phyloP scores from a whole-genome alignment of 64 coral and sea anemone genomes.

The Platygyra sinensis region DNA sequence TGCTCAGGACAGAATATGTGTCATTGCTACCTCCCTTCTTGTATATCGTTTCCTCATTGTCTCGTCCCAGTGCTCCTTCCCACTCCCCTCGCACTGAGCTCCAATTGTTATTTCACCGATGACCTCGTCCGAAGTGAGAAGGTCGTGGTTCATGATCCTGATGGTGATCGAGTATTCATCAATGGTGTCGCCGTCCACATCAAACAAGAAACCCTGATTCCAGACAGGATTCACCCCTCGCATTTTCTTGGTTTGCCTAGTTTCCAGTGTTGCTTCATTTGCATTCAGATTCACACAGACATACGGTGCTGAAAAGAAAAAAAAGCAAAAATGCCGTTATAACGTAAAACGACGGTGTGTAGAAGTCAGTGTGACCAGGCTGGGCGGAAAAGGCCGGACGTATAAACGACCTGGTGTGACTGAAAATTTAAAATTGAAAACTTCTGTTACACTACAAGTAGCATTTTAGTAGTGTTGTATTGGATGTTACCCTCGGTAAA shows the following conservation, averaged over 20 bases:
- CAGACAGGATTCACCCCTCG: slow-evolving; percentile 60
- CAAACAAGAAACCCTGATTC: slow-evolving; percentile 89
- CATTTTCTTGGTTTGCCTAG: slow-evolving; percentile 74
- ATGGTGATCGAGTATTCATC: slow-evolving; percentile 61
- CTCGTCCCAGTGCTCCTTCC: slow-evolving; percentile 83
- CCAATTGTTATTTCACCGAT: slow-evolving; percentile 71
- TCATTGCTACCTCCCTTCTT: slow-evolving; percentile 76
- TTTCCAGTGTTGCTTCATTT: slow-evolving; percentile 59
- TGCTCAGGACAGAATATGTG: slow-evolving; percentile 50
- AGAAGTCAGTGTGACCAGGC: no score
- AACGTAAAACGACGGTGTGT: no score
- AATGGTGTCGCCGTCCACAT: slow-evolving; percentile 50
- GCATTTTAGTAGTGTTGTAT: no score
- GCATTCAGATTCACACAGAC: slow-evolving; percentile 46
- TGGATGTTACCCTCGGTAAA: no score
- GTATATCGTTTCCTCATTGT: slow-evolving; percentile 55
- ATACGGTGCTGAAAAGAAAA: slow-evolving; percentile 73
- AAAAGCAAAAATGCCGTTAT: background rate
- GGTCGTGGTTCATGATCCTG: slow-evolving; percentile 76
- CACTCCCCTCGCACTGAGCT: slow-evolving; percentile 54
- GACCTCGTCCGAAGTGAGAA: slow-evolving; percentile 71
- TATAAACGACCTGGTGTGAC: no score
- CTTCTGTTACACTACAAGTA: no score
- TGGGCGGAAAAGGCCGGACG: no score
- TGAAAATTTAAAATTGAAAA: no score